phyloP scores from a whole-genome alignment of 2,113 vertebrate genomes.

The Eclectus roratus region DNA sequence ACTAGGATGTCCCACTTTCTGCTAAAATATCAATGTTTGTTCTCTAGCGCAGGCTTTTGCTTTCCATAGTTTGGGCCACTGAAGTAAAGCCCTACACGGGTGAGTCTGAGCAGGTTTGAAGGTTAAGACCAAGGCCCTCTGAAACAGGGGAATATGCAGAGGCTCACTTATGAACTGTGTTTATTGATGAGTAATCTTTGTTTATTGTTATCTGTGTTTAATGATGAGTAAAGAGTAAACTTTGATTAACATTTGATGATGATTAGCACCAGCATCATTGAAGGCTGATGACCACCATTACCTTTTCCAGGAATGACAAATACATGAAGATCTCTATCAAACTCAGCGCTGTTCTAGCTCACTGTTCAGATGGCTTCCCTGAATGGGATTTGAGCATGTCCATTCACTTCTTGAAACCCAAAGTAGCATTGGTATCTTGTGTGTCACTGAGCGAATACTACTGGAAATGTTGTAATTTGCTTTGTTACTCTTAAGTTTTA shows the following conservation, averaged over 20 bases:
- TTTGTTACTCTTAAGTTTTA: neutral
- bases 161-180: neutral
- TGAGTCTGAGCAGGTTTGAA: neutral
- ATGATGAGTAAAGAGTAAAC: neutral
- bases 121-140: neutral
- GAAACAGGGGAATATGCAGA: neutral
- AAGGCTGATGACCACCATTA: neutral
- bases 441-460: neutral
- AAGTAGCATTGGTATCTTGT: neutral
- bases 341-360: neutral
- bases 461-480: neutral
- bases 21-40: neutral
- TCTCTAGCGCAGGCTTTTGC: fast-evolving
- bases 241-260: neutral
- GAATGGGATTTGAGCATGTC: neutral
- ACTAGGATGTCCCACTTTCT: neutral
- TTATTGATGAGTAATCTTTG: neutral
- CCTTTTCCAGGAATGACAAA: neutral
- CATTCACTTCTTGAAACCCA: neutral
- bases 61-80: neutral
- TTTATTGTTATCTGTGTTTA: neutral
- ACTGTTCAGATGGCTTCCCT: neutral
- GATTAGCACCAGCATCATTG: neutral
- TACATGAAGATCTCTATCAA: neutral
- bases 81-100: fast-evolving